A percentile compares a stretch with the other conserved stretches of the same genome.
Evolutionary conservation across 2,113 vertebrate genomes (phyloP).

Genomic region (Octodon degus): DNA sequence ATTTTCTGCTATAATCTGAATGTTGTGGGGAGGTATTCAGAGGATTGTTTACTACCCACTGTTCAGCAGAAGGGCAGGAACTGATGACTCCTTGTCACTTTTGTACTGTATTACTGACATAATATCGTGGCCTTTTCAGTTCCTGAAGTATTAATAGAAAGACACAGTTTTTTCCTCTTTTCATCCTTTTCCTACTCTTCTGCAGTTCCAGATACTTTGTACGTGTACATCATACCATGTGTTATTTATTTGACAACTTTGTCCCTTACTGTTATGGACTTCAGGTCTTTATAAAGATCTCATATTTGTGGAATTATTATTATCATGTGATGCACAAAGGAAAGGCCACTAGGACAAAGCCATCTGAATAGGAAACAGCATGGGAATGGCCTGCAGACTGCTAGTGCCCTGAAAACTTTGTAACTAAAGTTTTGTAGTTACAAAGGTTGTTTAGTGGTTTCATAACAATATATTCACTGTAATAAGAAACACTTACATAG

Average conservation of each 20-base stretch:
- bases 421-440: neutral
- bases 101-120: neutral
- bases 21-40: neutral
- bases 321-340: neutral
- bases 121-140: neutral
- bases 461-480: neutral
- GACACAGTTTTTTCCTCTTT: conserved; percentile 39
- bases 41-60: neutral
- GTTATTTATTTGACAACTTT: neutral
- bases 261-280: neutral
- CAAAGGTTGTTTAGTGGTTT: conserved; percentile 8
- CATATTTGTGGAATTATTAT: neutral
- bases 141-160: conserved; percentile 11
- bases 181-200: neutral
- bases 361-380: neutral
- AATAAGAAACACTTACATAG: neutral
- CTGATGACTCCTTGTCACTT: neutral
- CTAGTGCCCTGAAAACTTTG: neutral
- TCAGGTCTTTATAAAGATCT: neutral
- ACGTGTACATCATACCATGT: neutral
- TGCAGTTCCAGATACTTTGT: conserved; percentile 28
- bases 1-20: conserved; percentile 17
- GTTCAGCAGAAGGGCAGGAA: conserved; percentile 16
- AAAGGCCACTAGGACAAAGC: neutral
- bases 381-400: neutral